phyloP scores from a whole-genome alignment of 2,888 invertebrate species.

The Hylaea fasciaria region DNA sequence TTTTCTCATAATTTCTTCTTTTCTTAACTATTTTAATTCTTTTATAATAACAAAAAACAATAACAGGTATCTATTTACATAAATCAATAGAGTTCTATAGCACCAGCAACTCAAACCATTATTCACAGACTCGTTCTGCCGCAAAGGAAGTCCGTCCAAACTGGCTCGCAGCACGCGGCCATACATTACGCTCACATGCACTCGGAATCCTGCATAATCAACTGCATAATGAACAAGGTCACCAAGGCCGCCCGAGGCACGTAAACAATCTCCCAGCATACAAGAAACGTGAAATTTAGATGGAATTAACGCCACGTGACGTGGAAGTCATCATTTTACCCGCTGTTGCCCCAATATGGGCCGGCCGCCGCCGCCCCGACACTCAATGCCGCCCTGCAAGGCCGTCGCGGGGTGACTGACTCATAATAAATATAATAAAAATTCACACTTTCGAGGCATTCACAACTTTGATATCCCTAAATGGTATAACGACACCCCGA shows the following conservation, averaged over 20 bases:
- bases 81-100: neutral
- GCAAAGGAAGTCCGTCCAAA: neutral
- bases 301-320: slow-evolving; percentile 62
- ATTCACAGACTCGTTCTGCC: neutral
- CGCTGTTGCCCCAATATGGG: slow-evolving; percentile 55
- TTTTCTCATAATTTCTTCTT: too few relatives aligned
- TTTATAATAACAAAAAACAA: too few relatives aligned
- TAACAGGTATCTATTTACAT: neutral
- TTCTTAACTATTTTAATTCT: too few relatives aligned
- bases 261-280: slow-evolving; percentile 42
- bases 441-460: slow-evolving; percentile 70
- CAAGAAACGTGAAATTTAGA: slow-evolving; percentile 55
- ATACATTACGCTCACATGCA: slow-evolving; percentile 2
- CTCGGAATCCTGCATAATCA: slow-evolving; percentile 21
- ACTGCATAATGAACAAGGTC: slow-evolving; percentile 30
- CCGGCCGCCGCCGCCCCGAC: slow-evolving; percentile 57
- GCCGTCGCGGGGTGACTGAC: slow-evolving; percentile 69
- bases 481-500: slow-evolving; percentile 53
- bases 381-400: slow-evolving; percentile 51
- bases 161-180: neutral
- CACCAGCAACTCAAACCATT: neutral
- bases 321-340: slow-evolving; percentile 53
- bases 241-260: slow-evolving; percentile 29
- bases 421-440: slow-evolving; percentile 55
- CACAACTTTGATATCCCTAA: slow-evolving; percentile 63